phyloP scores from a whole-genome alignment of 2,888 invertebrate species.

The Latrodectus hesperus region DNA sequence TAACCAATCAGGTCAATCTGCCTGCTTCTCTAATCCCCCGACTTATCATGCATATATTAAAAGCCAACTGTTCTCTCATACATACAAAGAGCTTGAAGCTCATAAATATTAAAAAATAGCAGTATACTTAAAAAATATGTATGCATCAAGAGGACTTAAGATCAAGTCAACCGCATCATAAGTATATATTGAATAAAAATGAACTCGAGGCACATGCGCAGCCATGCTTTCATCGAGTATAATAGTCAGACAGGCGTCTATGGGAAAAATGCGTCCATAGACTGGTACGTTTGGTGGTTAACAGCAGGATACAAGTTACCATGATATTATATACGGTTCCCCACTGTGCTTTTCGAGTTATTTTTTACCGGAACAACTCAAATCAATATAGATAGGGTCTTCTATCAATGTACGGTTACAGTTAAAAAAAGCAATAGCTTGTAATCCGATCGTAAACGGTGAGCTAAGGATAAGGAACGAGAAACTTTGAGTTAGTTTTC shows the following conservation, averaged over 20 bases:
- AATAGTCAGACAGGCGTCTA: slow-evolving; percentile 15
- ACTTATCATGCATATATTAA: too few relatives aligned
- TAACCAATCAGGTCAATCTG: too few relatives aligned
- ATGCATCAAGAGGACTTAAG: slow-evolving; percentile 26
- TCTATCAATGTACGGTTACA: background rate
- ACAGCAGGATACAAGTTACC: slow-evolving; percentile 50
- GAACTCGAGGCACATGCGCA: slow-evolving; percentile 12
- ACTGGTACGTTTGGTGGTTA: slow-evolving; percentile 41
- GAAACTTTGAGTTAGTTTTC: too few relatives aligned
- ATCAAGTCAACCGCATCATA: slow-evolving; percentile 60
- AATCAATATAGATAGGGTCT: background rate
- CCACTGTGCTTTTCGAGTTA: slow-evolving; percentile 34
- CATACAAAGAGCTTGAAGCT: background rate
- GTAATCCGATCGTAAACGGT: slow-evolving; percentile 20
- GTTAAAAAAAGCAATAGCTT: slow-evolving; percentile 6
- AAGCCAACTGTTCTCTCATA: too few relatives aligned
- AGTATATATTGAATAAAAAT: slow-evolving; percentile 37
- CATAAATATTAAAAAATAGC: slow-evolving; percentile 47
- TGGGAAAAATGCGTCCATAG: slow-evolving; percentile 53
- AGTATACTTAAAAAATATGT: background rate
- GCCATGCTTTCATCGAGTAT: slow-evolving; percentile 2
- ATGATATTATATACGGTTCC: slow-evolving; percentile 62
- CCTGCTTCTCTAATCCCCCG: too few relatives aligned
- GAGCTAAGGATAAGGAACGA: too few relatives aligned
- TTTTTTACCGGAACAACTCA: slow-evolving; percentile 22